Evolutionary conservation across 2,113 vertebrate species (phyloP).

Genomic region (Anolis carolinensis): DNA sequence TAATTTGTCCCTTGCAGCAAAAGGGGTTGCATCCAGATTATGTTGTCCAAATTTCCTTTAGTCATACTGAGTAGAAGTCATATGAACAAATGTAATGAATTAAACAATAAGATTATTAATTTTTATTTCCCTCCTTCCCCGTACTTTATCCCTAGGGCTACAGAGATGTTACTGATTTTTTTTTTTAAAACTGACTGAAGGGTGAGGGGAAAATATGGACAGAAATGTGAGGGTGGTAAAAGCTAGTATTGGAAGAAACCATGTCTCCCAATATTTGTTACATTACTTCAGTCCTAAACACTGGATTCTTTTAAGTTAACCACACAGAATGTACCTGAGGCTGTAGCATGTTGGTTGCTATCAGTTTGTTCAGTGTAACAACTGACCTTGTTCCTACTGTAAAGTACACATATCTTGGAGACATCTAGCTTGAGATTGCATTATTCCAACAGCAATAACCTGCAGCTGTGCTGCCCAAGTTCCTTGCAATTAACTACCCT

Average conservation of each 20-base stretch:
- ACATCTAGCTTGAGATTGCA: not conserved
- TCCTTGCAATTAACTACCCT: not conserved
- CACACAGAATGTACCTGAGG: not conserved
- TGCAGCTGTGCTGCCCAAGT: not conserved
- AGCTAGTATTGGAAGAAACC: not conserved
- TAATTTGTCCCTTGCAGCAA: not conserved
- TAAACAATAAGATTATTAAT: not conserved
- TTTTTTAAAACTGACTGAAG: not conserved
- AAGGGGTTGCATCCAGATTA: too few relatives aligned
- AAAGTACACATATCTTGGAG: not conserved
- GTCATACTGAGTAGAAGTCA: not conserved
- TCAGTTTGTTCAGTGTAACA: not conserved
- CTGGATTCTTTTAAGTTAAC: not conserved
- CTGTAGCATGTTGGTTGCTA: not conserved
- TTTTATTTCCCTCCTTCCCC: not conserved
- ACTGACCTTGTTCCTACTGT: not conserved
- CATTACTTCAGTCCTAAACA: not conserved
- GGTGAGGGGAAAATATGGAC: not conserved
- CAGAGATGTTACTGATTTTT: not conserved
- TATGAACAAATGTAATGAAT: not conserved
- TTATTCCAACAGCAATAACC: not conserved
- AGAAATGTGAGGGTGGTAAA: not conserved
- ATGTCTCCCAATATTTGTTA: not conserved
- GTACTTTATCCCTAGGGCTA: not conserved
- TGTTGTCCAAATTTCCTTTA: not conserved